Conservation (phyloP, 2,888 invertebrate genomes). For the Pheosia tremula region DNA sequence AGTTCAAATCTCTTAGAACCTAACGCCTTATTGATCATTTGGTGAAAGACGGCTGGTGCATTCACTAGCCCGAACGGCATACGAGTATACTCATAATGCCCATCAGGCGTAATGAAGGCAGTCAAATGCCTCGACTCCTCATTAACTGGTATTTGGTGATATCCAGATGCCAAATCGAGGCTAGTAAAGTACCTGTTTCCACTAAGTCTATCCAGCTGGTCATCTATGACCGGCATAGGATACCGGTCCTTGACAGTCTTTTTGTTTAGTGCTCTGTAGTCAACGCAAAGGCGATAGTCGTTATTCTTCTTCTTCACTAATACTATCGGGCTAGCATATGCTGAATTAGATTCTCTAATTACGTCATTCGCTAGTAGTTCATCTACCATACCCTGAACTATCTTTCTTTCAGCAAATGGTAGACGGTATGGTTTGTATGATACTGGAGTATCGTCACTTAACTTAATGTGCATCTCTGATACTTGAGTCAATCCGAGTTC, state of each 20-base stretch:
- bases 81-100: slow-evolving; percentile 14
- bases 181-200: slow-evolving; percentile 6
- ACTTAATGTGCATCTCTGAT: slow-evolving; percentile 10
- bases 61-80: slow-evolving; percentile 21
- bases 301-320: slow-evolving; percentile 5
- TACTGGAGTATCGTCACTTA: slow-evolving; percentile 7
- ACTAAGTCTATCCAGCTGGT: slow-evolving; percentile 7
- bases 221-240: slow-evolving; percentile 10
- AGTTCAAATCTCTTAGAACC: slow-evolving; percentile 4
- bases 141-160: too few species aligned
- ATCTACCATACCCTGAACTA: slow-evolving; percentile 9
- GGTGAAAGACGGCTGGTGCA: slow-evolving; percentile 14
- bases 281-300: neutral
- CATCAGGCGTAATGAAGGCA: slow-evolving; percentile 16
- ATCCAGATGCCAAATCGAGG: slow-evolving; percentile 9
- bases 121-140: slow-evolving; percentile 8
- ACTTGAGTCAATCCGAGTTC: slow-evolving; percentile 9
- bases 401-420: slow-evolving; percentile 7
- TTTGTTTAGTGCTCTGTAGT: slow-evolving; percentile 1
- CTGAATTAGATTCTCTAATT: slow-evolving; percentile 3
- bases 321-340: slow-evolving; percentile 8
- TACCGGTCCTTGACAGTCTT: slow-evolving; percentile 10
- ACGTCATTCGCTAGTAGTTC: slow-evolving; percentile 5
- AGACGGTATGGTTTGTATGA: slow-evolving; percentile 13
- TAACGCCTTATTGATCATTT: slow-evolving; percentile 8